phyloP scores from a whole-genome alignment of 1,140 invertebrate species.

The Drosophila nigrodunni region DNA sequence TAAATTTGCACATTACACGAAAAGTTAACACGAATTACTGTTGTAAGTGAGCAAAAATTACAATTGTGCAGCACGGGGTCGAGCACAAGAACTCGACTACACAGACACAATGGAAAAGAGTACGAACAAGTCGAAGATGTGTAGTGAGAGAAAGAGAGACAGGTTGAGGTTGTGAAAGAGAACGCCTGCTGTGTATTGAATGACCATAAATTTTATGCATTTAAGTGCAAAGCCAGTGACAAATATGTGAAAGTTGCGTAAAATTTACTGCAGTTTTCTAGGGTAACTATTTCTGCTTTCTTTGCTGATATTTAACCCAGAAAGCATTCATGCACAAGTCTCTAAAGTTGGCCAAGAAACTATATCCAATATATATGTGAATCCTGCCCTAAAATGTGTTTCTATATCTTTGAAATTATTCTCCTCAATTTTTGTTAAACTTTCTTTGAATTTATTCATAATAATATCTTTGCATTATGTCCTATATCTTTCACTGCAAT shows the following conservation, averaged over 20 bases:
- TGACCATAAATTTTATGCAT: constrained; percentile 60
- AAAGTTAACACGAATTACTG: constrained; percentile 67
- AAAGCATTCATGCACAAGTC: too few species aligned
- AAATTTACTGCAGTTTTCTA: constrained; percentile 19
- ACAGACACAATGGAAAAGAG: not conserved
- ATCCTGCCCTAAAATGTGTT: too few species aligned
- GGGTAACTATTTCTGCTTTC: not conserved
- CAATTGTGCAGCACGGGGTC: constrained; percentile 42
- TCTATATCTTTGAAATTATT: too few species aligned
- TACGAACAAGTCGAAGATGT: too few species aligned
- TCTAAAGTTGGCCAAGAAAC: too few species aligned
- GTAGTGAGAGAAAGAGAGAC: not conserved
- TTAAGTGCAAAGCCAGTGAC: constrained; percentile 42
- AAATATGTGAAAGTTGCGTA: constrained; percentile 39
- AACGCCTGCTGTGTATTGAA: constrained; percentile 39
- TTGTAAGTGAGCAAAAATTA: constrained; percentile 69
- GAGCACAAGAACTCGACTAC: constrained; percentile 41
- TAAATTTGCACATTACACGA: constrained; percentile 69
- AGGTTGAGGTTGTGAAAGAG: not conserved
- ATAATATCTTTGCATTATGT: too few species aligned
- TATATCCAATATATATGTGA: too few species aligned
- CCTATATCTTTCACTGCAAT: too few species aligned
- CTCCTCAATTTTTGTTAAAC: too few species aligned
- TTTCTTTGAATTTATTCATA: too few species aligned
- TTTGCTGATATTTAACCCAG: too few species aligned